Conservation (phyloP, 2,797 vertebrate species). For the Ctenochaetus hawaiiensis region DNA sequence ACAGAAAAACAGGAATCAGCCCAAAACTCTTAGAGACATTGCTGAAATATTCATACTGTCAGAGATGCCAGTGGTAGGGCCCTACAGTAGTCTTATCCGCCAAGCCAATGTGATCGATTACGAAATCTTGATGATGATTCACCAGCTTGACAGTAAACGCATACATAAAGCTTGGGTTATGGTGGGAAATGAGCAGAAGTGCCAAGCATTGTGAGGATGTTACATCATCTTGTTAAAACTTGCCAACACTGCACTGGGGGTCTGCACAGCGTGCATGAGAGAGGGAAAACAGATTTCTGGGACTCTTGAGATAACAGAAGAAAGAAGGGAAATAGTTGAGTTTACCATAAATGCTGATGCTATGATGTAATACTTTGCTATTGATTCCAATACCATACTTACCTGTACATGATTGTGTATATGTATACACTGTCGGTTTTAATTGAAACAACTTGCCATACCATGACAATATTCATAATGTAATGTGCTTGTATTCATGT, state of each 20-base stretch:
- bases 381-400: neutral
- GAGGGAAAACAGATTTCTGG: neutral
- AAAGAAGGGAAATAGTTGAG: neutral
- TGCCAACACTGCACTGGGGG: too few relatives aligned
- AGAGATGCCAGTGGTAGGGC: neutral
- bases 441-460: too few relatives aligned
- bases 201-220: conserved; percentile 39
- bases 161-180: neutral
- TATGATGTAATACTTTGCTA: neutral
- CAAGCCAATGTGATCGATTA: neutral
- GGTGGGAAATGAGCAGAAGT: conserved; percentile 18
- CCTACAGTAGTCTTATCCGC: rapidly evolving
- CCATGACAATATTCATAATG: neutral
- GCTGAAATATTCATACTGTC: neutral
- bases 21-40: neutral
- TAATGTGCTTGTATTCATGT: too few relatives aligned
- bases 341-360: neutral
- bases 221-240: conserved; percentile 21
- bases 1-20: neutral
- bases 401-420: neutral
- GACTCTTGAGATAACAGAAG: neutral
- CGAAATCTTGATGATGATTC: conserved; percentile 28
- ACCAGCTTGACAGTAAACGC: conserved; percentile 3
- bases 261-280: neutral
- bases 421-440: neutral